Evolutionary conservation across 2,113 vertebrate species (phyloP), one percentile per base, ranked within the genome.

Genomic region (Catharus bicknelli): DNA sequence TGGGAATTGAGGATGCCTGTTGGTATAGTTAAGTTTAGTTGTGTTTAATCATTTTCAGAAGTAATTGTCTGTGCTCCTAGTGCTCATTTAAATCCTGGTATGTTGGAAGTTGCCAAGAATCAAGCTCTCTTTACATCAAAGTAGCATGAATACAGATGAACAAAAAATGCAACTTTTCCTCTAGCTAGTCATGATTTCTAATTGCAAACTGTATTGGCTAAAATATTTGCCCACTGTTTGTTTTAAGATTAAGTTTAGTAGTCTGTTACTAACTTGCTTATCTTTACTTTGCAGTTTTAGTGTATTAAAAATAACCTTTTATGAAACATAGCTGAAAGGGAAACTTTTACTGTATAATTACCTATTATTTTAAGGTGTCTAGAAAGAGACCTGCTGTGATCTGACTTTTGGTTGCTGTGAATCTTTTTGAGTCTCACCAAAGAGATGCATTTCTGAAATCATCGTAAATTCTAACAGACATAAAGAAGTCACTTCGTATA

Each of bases 21-120:
- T 21, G 16, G 48, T 51, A 54, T 83, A 83, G 73, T 89, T 96
- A 91, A 47, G 32, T 90, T 76, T 94, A 83, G 86, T 34, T 96
- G 57, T 89, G 77, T 84, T 83, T 82, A 90, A 86, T 91, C 6
- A 34, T 83, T 93, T 86, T 62, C 83, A 57, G 74, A 89, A 80
- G 29, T 79, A 93, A 83, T 85, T 88, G 21, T 90, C 20, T 82
- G 53, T 91, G 57, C 38, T 94, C 36, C 87, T 80, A 55, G 29
- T 94, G 45, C 42, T 83, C 68, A 80, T 62, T 89, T 88, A 91
- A 90, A 88, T 91, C 64, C 58, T 95, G 70, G 21, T 55, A n/a
- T 87, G 75, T 58, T 90, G 75, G 47, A 48, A 48, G 14, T 66
- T 81, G 27, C 45, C 75, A 86, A 85, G 38, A 84, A 53, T 72